Evolutionary conservation across 1,140 invertebrate species (phyloP).

Genomic region (Stenopsyche tienmushanensis): DNA sequence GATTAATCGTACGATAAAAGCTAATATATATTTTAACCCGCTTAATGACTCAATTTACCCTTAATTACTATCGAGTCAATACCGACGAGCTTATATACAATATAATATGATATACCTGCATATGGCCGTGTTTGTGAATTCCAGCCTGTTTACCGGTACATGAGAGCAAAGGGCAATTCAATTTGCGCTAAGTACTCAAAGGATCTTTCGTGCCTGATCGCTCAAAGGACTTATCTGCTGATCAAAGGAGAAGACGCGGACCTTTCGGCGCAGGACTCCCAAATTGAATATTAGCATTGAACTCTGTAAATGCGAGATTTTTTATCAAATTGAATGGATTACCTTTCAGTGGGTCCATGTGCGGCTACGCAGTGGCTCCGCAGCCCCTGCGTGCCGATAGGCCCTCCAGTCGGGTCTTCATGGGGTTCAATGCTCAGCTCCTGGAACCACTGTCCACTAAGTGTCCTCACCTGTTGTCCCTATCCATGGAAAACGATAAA

Average conservation of each 20-base stretch:
- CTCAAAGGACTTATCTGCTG: not conserved
- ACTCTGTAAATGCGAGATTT: too few species aligned
- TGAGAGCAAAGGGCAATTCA: too few species aligned
- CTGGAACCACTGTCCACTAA: not conserved
- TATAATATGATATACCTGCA: too few species aligned
- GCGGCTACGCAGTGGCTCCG: slow-evolving; percentile 35
- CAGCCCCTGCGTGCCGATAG: slow-evolving; percentile 22
- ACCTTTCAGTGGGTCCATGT: slow-evolving; percentile 38
- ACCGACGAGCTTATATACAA: too few species aligned
- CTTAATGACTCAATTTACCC: too few species aligned
- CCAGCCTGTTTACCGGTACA: too few species aligned
- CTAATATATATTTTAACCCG: too few species aligned
- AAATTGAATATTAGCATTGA: too few species aligned
- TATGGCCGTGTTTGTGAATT: too few species aligned
- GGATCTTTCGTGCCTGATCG: not conserved
- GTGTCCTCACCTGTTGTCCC: not conserved
- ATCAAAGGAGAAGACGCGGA: not conserved
- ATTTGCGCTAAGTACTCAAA: not conserved
- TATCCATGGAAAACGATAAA: slow-evolving; percentile 2
- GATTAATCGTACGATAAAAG: too few species aligned
- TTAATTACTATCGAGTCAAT: too few species aligned
- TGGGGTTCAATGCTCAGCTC: not conserved
- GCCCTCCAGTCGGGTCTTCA: slow-evolving; percentile 43
- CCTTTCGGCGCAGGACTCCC: not conserved
- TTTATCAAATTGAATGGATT: not conserved